Evolutionary conservation across 2,113 vertebrate genomes (phyloP), one percentile per base, ranked within the genome.

Genomic region (Epinephelus lanceolatus): DNA sequence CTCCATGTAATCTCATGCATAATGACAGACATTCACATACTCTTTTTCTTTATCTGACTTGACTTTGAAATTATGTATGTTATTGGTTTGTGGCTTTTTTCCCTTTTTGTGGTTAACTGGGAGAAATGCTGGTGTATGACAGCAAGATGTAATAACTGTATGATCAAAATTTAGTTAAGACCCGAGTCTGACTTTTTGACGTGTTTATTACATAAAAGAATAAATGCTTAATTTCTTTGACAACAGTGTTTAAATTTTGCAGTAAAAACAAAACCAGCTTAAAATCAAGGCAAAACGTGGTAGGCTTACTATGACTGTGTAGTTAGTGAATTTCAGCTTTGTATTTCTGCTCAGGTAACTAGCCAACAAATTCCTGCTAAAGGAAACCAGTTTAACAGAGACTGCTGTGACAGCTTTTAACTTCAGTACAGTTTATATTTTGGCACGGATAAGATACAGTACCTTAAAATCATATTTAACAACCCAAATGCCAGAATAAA

Each of bases 1-100:
- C 72, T 83, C 70, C 37, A 71, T 86, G 80, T 90, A 82, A 87
- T 92, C 65, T 90, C 78, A 74, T 75, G 59, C 76, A 77, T 70
- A 76, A 84, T 78, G 71, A 70, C 25, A 66, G 12, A 56, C 9
- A 72, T 61, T 56, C 23, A 49, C 33, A 72, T 30, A n/a, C 19
- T 25, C 10, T 33, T 14, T 60, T 37, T 40, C 30, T 69, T 71
- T 74, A 55, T 59, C 30, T 69, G 72, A 78, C 47, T 55, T 55
- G 63, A n/a, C 49, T 66, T 71, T 70, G 11, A 23, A 75, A 42
- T 76, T 78, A 18, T 56, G 17, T 19, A 74, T 7, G 5, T 9
- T 1, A 15, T 59, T 30, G 11, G 0, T 19, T 62, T 77, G 5
- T 25, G 18, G 2, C 8, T 42, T 49, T 25, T 14, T 71, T 23